Evolutionary conservation across 1,140 invertebrate species (phyloP).

Genomic region (Diprion similis): DNA sequence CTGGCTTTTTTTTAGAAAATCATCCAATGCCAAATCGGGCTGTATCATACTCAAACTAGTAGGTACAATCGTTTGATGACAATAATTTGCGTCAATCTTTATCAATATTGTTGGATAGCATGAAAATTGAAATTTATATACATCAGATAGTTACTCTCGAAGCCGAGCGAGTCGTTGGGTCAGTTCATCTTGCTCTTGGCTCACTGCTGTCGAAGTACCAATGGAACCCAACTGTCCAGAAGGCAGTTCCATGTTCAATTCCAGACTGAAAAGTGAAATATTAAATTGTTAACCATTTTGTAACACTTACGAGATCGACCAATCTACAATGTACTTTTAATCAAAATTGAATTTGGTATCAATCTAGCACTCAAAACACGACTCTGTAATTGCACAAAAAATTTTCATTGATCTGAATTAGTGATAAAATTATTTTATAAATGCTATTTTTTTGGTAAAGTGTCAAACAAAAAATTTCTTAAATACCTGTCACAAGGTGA

Average conservation of each 20-base stretch:
- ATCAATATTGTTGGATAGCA: neutral
- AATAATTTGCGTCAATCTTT: neutral
- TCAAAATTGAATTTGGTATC: constrained; percentile 10
- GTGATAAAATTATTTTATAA: neutral
- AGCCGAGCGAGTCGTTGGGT: constrained; percentile 93
- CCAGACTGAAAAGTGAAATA: constrained; percentile 74
- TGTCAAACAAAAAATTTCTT: too few relatives aligned
- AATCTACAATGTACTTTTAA: constrained; percentile 18
- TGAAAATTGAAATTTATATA: neutral
- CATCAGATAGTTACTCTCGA: constrained; percentile 57
- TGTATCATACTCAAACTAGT: neutral
- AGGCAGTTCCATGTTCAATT: constrained; percentile 96
- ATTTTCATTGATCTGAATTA: neutral
- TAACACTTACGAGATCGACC: constrained; percentile 19
- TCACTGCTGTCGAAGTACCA: constrained; percentile 73
- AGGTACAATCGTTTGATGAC: neutral
- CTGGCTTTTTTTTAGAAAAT: too few relatives aligned
- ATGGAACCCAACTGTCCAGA: constrained; percentile 79
- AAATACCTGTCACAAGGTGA: too few relatives aligned
- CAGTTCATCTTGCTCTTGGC: constrained; percentile 94
- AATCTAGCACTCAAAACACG: neutral
- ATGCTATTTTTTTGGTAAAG: too few relatives aligned
- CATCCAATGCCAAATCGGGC: too few relatives aligned
- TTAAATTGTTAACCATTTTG: constrained; percentile 19
- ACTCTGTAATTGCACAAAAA: constrained; percentile 18